Evolutionary conservation across 2,797 vertebrate genomes (phyloP).

Genomic region (Ptychadena robeensis): DNA sequence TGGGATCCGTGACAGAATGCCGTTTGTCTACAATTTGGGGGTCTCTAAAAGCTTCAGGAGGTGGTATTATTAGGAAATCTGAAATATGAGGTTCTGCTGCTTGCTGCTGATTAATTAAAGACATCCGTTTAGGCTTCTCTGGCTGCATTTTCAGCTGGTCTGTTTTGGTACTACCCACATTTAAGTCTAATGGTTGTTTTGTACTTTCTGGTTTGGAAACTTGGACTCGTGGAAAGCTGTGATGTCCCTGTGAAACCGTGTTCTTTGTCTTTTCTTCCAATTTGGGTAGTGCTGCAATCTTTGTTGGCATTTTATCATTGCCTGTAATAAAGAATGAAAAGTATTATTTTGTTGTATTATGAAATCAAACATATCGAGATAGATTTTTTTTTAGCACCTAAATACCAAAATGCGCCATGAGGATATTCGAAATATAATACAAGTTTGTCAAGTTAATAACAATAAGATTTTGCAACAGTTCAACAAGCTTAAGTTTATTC

Average conservation of each 20-base stretch:
- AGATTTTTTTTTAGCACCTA: no score
- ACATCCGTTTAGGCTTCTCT: slow-evolving; percentile 46
- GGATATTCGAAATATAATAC: no score
- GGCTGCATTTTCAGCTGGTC: slow-evolving; percentile 9
- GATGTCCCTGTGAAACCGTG: slow-evolving; percentile 57
- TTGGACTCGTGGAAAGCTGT: slow-evolving; percentile 68
- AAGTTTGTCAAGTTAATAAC: no score
- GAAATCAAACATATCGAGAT: background rate
- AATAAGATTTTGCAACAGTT: no score
- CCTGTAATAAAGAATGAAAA: slow-evolving; percentile 14
- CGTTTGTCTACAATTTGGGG: slow-evolving; percentile 43
- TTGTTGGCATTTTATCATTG: background rate
- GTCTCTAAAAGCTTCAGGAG: slow-evolving; percentile 70
- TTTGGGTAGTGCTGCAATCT: fast-evolving
- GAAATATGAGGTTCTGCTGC: background rate
- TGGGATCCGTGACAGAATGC: slow-evolving; percentile 49
- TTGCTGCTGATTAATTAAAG: slow-evolving; percentile 24
- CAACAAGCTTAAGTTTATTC: no score
- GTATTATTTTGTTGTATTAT: background rate
- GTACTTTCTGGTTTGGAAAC: slow-evolving; percentile 10
- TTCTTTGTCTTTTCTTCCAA: background rate
- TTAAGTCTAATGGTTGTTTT: background rate
- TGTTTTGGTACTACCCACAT: background rate
- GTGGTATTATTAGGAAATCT: slow-evolving; percentile 62
- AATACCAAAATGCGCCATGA: no score